Evolutionary conservation across 2,888 invertebrate genomes (phyloP), one percentile per base, ranked within the genome.

Genomic region (Ptilodon capucinus): DNA sequence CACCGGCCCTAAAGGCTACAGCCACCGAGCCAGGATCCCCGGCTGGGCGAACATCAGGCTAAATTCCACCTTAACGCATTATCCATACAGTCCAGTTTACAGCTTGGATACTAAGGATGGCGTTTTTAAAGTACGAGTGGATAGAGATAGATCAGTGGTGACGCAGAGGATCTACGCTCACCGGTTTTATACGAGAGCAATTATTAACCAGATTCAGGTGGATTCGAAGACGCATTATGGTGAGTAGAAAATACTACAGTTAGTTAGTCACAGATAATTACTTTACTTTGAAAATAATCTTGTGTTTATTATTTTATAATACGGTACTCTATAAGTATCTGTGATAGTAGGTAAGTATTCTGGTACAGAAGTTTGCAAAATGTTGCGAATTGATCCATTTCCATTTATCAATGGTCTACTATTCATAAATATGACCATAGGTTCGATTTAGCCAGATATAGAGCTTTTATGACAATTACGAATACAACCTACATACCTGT

Each of bases 1-100:
- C 75, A 93, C 92, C 69, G 93, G 93, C 1, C 74, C 69, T 5
- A 81, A 75, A 1, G 93, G 93, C 0, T 81, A 91, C 35, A 93
- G 93, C 54, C 92, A 91, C 44, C 84, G 93, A 6, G 93, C 93
- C 0, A 85, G 93, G 28, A 92, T 93, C 25, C 93, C 93, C n/a
- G 91, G 91, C 44, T 92, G 92, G 91, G 85, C 91, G 2, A 93
- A 93, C 61, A 81, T 93, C 21, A 75, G 91, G 13, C 77, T 91
- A 0, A 91, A 91, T 53, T 91, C 91, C 0, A 91, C 91, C 0
- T 52, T 91, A 4, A 81, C 83, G 0, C 80, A 84, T 34, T 67
- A 72, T 17, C 83, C 82, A 0, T 84, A 76, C 49, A 81, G 75
- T 32, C 87, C 90, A 0, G 68, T 85, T 1, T 92, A 91, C 63